Evolutionary conservation across 2,113 vertebrate genomes (phyloP), one percentile per base, ranked within the genome.

Genomic region (Loxodonta africana): DNA sequence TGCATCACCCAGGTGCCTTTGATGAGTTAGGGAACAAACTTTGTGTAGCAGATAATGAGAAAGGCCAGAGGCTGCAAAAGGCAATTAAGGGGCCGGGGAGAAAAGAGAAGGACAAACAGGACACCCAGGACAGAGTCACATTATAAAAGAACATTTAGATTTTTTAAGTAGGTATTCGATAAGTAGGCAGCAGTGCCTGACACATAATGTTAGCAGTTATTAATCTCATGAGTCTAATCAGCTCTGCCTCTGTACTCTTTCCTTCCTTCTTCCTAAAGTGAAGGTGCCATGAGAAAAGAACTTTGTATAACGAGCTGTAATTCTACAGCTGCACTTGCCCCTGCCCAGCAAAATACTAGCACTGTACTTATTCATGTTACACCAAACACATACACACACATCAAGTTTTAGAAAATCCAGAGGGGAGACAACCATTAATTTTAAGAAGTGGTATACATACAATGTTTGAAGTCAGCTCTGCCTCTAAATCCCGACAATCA

Each of bases 201-300:
- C 14, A 48, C 15, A 5, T 8, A 41, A 57, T 33, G 80, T 57
- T 82, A 63, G 23, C 73, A 44, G 41, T 94, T 73, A 30, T 14
- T 87, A 93, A 74, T 83, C 92, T 69, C 28, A 74, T 30, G 83
- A 28, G 28, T 46, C 60, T 46, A 15, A 20, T 78, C 62, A 83
- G 18, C 28, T 87, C 60, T 89, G 53, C 76, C 73, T 87, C 76
- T 90, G 6, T 88, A 46, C 17, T 81, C 65, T 46, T 53, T 90
- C 57, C 37, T 89, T 67, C 73, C 63, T 94, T 26, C 89, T 89
- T 96, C 53, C 48, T 80, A 85, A 71, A n/a, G 33, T 71, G 23
- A 92, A n/a, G 44, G 26, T 90, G 18, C 44, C 28, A 87, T 11
- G 33, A 95, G 67, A 97, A 86, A 51, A 94, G 69, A 91, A 84